Conservation (phyloP, 2,888 invertebrate species). For the Flabesymbios commensalis region DNA sequence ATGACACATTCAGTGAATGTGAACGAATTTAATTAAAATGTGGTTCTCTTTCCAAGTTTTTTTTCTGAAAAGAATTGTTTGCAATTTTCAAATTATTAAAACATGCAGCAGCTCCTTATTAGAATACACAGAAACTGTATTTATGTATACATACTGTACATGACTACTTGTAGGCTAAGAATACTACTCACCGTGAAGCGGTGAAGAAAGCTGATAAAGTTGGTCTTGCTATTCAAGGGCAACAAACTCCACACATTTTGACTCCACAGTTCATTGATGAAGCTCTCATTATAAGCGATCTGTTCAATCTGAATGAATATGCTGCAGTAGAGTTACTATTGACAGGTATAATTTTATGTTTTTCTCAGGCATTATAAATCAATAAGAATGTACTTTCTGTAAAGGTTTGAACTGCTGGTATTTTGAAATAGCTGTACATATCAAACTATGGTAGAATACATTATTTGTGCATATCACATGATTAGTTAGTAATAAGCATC, state of each 20-base stretch:
- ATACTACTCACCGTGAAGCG: slow-evolving; percentile 77
- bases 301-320: slow-evolving; percentile 91
- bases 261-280: slow-evolving; percentile 88
- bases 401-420: not conserved
- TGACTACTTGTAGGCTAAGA: slow-evolving; percentile 65
- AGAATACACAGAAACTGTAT: too few species aligned
- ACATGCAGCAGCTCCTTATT: too few species aligned
- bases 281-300: slow-evolving; percentile 89
- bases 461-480: too few species aligned
- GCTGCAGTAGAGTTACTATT: slow-evolving; percentile 85
- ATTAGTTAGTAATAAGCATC: not conserved
- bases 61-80: too few species aligned
- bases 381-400: not conserved
- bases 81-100: too few species aligned
- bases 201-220: slow-evolving; percentile 76
- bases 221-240: slow-evolving; percentile 58
- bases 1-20: too few species aligned
- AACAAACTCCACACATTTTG: slow-evolving; percentile 62
- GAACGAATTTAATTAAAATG: too few species aligned
- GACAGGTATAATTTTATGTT: slow-evolving; percentile 65
- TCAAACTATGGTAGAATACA: too few species aligned
- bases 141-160: not conserved
- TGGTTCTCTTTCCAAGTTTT: too few species aligned
- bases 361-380: not conserved
- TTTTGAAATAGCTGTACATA: not conserved